Conservation (phyloP, 2,113 vertebrate species). For the Thermophis baileyi region DNA sequence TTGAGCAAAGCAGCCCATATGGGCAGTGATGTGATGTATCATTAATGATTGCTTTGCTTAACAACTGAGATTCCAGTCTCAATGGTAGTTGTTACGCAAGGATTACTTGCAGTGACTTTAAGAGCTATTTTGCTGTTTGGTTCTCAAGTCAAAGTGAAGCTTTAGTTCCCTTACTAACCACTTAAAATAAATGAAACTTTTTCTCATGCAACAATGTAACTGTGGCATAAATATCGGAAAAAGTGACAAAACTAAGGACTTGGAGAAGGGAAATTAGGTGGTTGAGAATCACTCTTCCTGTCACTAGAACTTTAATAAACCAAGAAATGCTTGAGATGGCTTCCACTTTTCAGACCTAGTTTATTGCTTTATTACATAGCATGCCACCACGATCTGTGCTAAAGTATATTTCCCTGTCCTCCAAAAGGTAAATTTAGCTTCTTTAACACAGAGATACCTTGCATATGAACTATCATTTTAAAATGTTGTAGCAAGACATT, state of each 20-base stretch:
- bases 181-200: not conserved
- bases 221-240: not conserved
- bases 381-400: not conserved
- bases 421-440: not conserved
- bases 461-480: not conserved
- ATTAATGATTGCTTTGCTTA: not conserved
- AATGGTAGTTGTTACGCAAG: not conserved
- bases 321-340: not conserved
- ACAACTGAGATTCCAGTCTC: not conserved
- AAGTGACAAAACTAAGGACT: not conserved
- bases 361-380: not conserved
- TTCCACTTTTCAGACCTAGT: not conserved
- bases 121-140: not conserved
- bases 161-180: not conserved
- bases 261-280: not conserved
- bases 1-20: not conserved
- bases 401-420: not conserved
- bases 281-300: not conserved
- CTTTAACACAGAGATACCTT: not conserved
- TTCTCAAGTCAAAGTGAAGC: not conserved
- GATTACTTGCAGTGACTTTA: not conserved
- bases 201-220: not conserved
- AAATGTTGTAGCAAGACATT: not conserved
- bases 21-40: not conserved
- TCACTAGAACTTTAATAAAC: not conserved